These are phyloP conservation scores for Benthosema pterotum DNA, from an alignment of 2,797 vertebrate genomes.

Conservation along the genomic window DNA sequence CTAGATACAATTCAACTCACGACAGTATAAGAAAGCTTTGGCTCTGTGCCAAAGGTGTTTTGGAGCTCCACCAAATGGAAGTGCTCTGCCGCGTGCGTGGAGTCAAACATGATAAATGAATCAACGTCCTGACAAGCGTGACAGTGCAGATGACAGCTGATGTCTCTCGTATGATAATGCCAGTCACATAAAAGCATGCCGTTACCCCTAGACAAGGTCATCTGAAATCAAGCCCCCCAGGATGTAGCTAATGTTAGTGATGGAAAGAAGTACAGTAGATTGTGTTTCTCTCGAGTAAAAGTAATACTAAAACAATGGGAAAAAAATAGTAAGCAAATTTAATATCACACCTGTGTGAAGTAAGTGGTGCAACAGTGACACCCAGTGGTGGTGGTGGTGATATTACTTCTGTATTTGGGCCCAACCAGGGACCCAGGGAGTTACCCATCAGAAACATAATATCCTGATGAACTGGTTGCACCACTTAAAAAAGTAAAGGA, in stretches of 20 bases:
- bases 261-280: too few relatives aligned
- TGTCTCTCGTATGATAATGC: conserved; percentile 47
- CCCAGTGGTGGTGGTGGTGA: too few relatives aligned
- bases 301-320: too few relatives aligned
- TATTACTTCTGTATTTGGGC: too few relatives aligned
- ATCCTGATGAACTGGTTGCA: too few relatives aligned
- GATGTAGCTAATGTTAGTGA: conserved; percentile 8
- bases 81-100: conserved; percentile 48
- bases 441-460: too few relatives aligned
- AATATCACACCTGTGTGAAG: too few relatives aligned
- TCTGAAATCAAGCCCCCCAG: conserved; percentile 13
- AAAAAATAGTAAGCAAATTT: too few relatives aligned
- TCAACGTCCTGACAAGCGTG: conserved; percentile 53
- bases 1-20: conserved; percentile 39
- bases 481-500: too few relatives aligned
- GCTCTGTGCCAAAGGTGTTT: conserved; percentile 53
- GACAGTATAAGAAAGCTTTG: conserved; percentile 29
- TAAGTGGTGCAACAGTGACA: too few relatives aligned
- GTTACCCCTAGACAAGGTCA: conserved; percentile 41
- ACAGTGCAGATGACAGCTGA: conserved; percentile 62
- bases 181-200: conserved; percentile 35
- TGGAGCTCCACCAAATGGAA: conserved; percentile 45
- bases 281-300: too few relatives aligned
- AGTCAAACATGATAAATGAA: conserved; percentile 73
- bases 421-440: too few relatives aligned